Evolutionary conservation across 2,888 invertebrate species (phyloP).

Genomic region (Minunthozetes semirufus): DNA sequence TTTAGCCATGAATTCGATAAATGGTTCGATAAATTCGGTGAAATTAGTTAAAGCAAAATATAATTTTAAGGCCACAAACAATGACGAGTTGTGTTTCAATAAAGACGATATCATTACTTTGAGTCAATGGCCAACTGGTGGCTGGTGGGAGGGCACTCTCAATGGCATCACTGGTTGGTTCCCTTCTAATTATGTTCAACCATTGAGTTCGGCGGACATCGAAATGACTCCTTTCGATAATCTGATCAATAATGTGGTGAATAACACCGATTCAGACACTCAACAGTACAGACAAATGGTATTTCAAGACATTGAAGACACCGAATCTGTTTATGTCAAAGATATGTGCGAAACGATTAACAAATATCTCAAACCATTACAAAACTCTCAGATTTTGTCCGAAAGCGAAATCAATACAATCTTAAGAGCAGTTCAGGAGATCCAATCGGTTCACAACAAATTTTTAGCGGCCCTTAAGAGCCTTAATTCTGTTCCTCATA

Average conservation of each 20-base stretch:
- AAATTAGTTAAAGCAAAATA: slow-evolving; percentile 45
- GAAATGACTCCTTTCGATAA: slow-evolving; percentile 33
- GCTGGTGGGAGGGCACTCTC: slow-evolving; percentile 99
- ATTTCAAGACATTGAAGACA: slow-evolving; percentile 80
- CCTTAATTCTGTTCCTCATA: slow-evolving; percentile 54
- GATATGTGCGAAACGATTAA: slow-evolving; percentile 77
- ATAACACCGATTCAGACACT: slow-evolving; percentile 30
- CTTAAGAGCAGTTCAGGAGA: slow-evolving; percentile 79
- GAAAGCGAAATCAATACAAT: slow-evolving; percentile 78
- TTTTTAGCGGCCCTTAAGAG: slow-evolving; percentile 71
- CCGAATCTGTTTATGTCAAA: slow-evolving; percentile 80
- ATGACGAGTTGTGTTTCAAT: slow-evolving; percentile 93
- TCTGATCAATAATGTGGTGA: background rate
- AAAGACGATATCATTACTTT: slow-evolving; percentile 94
- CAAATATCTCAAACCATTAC: slow-evolving; percentile 79
- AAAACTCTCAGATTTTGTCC: slow-evolving; percentile 70
- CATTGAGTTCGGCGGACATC: slow-evolving; percentile 47
- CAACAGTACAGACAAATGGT: slow-evolving; percentile 47
- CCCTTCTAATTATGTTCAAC: slow-evolving; percentile 93
- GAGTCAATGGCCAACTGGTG: slow-evolving; percentile 90
- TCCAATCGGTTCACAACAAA: slow-evolving; percentile 74
- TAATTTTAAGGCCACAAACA: slow-evolving; percentile 90
- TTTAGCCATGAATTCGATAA: too few species aligned
- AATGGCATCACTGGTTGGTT: slow-evolving; percentile 96
- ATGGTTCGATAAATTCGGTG: background rate